Evolutionary conservation across 92 coral and sea anemone genomes (phyloP).

Genomic region (Phenganax subtilis): DNA sequence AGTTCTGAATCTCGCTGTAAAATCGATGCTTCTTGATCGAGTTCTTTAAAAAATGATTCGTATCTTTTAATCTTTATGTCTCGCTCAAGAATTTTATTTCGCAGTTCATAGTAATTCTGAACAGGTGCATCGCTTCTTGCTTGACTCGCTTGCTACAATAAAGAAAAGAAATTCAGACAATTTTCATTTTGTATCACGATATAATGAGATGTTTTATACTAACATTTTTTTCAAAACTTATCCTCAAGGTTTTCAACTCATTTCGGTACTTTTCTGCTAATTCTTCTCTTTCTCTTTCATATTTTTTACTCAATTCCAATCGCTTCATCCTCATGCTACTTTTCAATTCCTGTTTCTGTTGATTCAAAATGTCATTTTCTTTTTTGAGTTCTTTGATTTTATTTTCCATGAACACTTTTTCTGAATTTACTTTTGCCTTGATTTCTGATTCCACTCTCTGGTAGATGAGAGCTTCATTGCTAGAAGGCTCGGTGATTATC

Average conservation of each 20-base stretch:
- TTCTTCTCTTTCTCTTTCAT: conserved; percentile 64
- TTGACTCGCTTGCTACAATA: conserved; percentile 1
- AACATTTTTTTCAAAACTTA: conserved; percentile 35
- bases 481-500: neutral
- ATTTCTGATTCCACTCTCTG: conserved; percentile 23
- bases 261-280: conserved; percentile 60
- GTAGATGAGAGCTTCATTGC: neutral
- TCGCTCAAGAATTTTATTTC: conserved; percentile 14
- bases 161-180: neutral
- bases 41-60: conserved; percentile 32
- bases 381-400: conserved; percentile 59
- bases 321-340: conserved; percentile 51
- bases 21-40: conserved; percentile 25
- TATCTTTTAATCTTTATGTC: conserved; percentile 28
- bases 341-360: conserved; percentile 55
- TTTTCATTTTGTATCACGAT: neutral
- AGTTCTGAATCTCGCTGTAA: conserved; percentile 18
- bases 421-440: neutral
- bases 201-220: neutral
- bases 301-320: conserved; percentile 56
- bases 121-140: neutral
- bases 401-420: conserved; percentile 43
- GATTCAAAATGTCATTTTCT: conserved; percentile 60
- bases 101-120: conserved; percentile 12
- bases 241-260: conserved; percentile 58